Percentiles rank a stretch among this genome's conserved stretches.
phyloP scores from a whole-genome alignment of 1,140 invertebrate species.

The Drosophila repletoides region DNA sequence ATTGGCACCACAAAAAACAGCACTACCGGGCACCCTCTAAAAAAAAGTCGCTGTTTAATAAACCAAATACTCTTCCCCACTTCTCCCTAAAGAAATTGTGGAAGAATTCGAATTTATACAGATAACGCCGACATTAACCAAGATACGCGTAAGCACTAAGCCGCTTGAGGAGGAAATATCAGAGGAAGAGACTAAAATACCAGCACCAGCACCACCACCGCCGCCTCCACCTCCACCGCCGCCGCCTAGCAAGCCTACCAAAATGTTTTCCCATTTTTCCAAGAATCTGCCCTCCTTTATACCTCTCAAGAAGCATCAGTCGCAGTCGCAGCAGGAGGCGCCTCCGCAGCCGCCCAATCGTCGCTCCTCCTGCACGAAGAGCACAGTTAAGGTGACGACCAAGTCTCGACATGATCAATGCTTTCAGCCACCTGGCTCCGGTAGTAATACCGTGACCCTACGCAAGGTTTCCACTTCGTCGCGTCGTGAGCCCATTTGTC shows the following conservation, averaged over 20 bases:
- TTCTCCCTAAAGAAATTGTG: slow-evolving; percentile 63
- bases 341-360: slow-evolving; percentile 79
- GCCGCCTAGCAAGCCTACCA: slow-evolving; percentile 18
- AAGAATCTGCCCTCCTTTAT: slow-evolving; percentile 83
- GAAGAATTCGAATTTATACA: slow-evolving; percentile 89
- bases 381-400: slow-evolving; percentile 82
- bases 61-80: slow-evolving; percentile 37
- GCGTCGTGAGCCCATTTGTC: slow-evolving; percentile 57
- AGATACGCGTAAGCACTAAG: slow-evolving; percentile 89
- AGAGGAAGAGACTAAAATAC: not conserved
- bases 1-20: slow-evolving; percentile 10
- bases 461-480: slow-evolving; percentile 48
- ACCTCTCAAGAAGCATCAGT: slow-evolving; percentile 65
- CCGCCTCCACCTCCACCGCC: slow-evolving; percentile 32
- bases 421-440: slow-evolving; percentile 81
- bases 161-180: slow-evolving; percentile 53
- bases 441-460: slow-evolving; percentile 56
- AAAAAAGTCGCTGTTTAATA: not conserved
- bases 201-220: slow-evolving; percentile 7
- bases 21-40: slow-evolving; percentile 28
- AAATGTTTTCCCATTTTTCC: slow-evolving; percentile 82
- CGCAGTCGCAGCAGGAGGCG: slow-evolving; percentile 37
- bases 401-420: slow-evolving; percentile 85
- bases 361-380: slow-evolving; percentile 88
- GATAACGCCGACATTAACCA: slow-evolving; percentile 89